Conservation (phyloP, 64 coral and sea anemone genomes). For the Pocillopora damicornis region DNA sequence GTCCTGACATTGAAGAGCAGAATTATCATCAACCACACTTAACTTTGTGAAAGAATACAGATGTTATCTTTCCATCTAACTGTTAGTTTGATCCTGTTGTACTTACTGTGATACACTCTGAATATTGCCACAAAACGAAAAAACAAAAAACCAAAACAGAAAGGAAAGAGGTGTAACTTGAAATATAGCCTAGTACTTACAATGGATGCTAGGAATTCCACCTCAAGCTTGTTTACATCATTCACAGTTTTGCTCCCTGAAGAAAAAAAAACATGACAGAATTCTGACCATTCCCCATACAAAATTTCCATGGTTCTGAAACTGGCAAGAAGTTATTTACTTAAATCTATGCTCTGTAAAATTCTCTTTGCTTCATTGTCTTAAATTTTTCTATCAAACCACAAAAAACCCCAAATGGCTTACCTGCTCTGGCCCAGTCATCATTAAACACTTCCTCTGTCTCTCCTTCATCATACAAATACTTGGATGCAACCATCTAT, state of each 20-base stretch:
- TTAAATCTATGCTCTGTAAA: too few relatives aligned
- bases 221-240: slow-evolving; percentile 94
- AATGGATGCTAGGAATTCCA: slow-evolving; percentile 84
- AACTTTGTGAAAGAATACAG: neutral
- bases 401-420: neutral
- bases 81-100: too few relatives aligned
- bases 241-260: slow-evolving; percentile 67
- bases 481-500: slow-evolving; percentile 97
- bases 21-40: neutral
- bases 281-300: neutral
- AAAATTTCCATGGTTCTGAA: too few relatives aligned
- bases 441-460: slow-evolving; percentile 94
- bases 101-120: too few relatives aligned
- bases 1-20: slow-evolving; percentile 42
- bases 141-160: neutral
- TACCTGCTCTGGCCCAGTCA: slow-evolving; percentile 96
- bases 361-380: neutral
- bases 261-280: neutral
- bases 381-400: neutral
- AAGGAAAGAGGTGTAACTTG: neutral
- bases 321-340: too few relatives aligned
- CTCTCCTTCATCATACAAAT: slow-evolving; percentile 98
- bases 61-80: too few relatives aligned
- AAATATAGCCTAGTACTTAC: slow-evolving; percentile 42
- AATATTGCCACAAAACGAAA: neutral